Conservation (phyloP, 2,113 vertebrate species). For the Nettapus auritus region DNA sequence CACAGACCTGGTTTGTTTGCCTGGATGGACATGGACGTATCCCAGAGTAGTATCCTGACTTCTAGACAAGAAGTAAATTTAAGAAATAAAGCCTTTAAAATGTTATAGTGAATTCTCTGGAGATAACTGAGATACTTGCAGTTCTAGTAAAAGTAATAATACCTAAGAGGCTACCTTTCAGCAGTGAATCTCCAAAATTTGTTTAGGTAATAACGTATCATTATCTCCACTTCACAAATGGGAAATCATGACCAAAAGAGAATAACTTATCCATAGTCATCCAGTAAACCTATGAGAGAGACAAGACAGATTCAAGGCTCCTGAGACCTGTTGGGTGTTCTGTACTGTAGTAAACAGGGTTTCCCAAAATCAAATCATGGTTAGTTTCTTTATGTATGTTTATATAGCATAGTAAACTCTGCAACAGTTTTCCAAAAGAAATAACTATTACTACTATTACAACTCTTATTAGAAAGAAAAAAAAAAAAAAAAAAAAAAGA, state of each 20-base stretch:
- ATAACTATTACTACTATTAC: too few relatives aligned
- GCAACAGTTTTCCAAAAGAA: background rate
- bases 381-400: background rate
- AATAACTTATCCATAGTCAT: background rate
- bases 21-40: background rate
- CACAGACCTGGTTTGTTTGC: background rate
- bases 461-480: background rate
- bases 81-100: background rate
- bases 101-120: background rate
- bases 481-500: background rate
- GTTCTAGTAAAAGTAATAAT: background rate
- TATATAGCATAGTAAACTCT: background rate
- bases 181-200: background rate
- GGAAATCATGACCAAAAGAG: background rate
- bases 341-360: background rate
- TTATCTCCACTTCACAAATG: background rate
- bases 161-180: background rate
- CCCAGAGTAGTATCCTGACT: background rate
- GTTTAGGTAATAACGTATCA: background rate
- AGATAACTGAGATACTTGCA: background rate
- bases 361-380: background rate
- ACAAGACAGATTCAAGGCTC: background rate
- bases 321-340: background rate
- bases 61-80: background rate
- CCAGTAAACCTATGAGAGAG: fast-evolving